phyloP scores from a whole-genome alignment of 2,797 vertebrate species.

The Poeciliopsis infans region DNA sequence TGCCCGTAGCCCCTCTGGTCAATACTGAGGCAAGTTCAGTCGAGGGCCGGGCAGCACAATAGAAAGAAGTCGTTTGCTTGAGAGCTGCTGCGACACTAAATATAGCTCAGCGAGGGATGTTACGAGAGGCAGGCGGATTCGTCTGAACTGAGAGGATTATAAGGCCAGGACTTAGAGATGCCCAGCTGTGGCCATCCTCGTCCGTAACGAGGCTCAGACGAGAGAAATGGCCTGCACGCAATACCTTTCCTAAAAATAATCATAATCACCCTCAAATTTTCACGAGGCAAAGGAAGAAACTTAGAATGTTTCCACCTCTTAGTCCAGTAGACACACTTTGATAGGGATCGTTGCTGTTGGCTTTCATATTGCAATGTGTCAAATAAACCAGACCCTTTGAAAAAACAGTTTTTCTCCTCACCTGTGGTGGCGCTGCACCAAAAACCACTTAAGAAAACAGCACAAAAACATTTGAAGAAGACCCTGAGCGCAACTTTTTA shows the following conservation, averaged over 20 bases:
- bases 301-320: neutral
- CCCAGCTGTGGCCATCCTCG: conserved; percentile 65
- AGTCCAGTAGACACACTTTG: too few species aligned
- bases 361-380: too few species aligned
- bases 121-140: conserved; percentile 66
- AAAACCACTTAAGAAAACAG: too few species aligned
- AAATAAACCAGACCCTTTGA: too few species aligned
- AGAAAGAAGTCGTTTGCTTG: conserved; percentile 62
- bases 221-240: conserved; percentile 8
- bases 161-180: conserved; percentile 52
- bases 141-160: conserved; percentile 67
- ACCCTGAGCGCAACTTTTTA: too few species aligned
- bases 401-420: too few species aligned
- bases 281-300: conserved; percentile 15
- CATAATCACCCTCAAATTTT: conserved; percentile 30
- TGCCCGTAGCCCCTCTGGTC: conserved; percentile 38
- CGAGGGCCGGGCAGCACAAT: conserved; percentile 50
- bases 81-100: conserved; percentile 69
- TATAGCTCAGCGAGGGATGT: conserved; percentile 64
- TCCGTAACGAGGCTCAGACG: conserved; percentile 22
- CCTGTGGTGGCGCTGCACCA: too few species aligned
- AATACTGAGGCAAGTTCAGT: conserved; percentile 56
- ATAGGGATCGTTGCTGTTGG: too few species aligned
- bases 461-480: too few species aligned
- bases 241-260: conserved; percentile 43